Evolutionary conservation across 2,888 invertebrate species (phyloP).

Genomic region (Spodoptera littoralis): DNA sequence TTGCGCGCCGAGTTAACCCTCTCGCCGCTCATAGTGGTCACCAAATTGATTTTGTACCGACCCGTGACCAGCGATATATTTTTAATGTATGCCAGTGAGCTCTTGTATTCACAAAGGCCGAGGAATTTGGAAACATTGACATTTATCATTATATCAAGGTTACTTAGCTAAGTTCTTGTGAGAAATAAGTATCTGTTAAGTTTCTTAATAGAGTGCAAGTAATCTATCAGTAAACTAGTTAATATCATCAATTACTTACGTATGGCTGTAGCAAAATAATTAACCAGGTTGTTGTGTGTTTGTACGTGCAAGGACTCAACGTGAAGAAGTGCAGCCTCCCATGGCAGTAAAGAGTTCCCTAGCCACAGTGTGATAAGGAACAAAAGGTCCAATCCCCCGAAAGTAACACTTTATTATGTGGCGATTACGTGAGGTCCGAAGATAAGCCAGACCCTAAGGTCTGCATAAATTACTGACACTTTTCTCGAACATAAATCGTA

Average conservation of each 20-base stretch:
- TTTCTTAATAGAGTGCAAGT: too few species aligned
- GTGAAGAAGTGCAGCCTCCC: conserved; percentile 2
- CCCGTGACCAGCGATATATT: conserved; percentile 33
- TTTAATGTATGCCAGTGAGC: conserved; percentile 45
- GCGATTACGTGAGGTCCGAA: conserved; percentile 49
- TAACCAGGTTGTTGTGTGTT: too few species aligned
- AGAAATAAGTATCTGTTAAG: too few species aligned
- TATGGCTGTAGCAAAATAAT: too few species aligned
- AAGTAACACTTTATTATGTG: conserved; percentile 47
- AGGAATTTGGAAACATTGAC: background rate
- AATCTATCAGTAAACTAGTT: too few species aligned
- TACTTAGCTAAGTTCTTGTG: too few species aligned
- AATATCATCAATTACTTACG: too few species aligned
- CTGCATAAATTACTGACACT: conserved; percentile 49
- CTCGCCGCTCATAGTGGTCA: conserved; percentile 25
- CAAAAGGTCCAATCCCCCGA: conserved; percentile 26
- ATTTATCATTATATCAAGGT: background rate
- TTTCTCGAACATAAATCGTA: conserved; percentile 47
- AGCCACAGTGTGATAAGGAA: conserved; percentile 36
- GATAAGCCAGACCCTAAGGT: conserved; percentile 52
- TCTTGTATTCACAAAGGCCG: conserved; percentile 13
- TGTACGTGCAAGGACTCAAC: too few species aligned
- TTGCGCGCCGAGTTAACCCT: conserved; percentile 47
- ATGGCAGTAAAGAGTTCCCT: conserved; percentile 31
- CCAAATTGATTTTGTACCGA: conserved; percentile 51